phyloP scores from a whole-genome alignment of 2,113 vertebrate genomes.

The Morone saxatilis region DNA sequence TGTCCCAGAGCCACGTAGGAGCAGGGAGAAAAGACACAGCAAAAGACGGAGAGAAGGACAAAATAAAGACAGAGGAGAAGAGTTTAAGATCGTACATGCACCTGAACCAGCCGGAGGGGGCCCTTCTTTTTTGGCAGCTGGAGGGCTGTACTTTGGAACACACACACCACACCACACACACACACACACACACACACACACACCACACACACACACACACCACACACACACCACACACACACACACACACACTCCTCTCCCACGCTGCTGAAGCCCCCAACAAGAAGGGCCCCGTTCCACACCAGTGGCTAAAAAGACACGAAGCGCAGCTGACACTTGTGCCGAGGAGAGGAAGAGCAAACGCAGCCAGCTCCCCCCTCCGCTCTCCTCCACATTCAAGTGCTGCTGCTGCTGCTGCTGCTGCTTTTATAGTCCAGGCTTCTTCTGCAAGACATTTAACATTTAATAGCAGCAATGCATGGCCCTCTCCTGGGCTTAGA shows the following conservation, averaged over 20 bases:
- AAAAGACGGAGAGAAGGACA: neutral
- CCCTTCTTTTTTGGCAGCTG: slow-evolving; percentile 53
- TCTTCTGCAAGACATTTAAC: slow-evolving; percentile 76
- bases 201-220: neutral
- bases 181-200: slow-evolving; percentile 3
- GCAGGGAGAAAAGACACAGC: neutral
- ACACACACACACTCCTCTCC: slow-evolving; percentile 23
- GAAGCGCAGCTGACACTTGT: slow-evolving; percentile 78
- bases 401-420: slow-evolving; percentile 44
- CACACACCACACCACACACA: neutral
- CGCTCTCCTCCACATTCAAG: slow-evolving; percentile 46
- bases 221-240: slow-evolving; percentile 4
- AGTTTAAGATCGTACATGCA: slow-evolving; percentile 25
- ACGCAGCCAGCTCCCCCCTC: slow-evolving; percentile 58
- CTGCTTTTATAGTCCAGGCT: slow-evolving; percentile 69
- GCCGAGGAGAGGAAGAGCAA: slow-evolving; percentile 68
- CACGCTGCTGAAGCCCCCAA: slow-evolving; percentile 49
- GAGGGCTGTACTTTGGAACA: slow-evolving; percentile 30
- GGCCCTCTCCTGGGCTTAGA: slow-evolving; percentile 58
- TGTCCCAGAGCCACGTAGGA: slow-evolving; percentile 22
- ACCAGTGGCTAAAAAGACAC: slow-evolving; percentile 77
- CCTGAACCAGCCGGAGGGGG: slow-evolving; percentile 67
- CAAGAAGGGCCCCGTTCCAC: slow-evolving; percentile 74
- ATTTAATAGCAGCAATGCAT: slow-evolving; percentile 81
- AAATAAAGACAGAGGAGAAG: slow-evolving; percentile 31